phyloP scores from a whole-genome alignment of 1,140 invertebrate species.

The Polyergus mexicanus region DNA sequence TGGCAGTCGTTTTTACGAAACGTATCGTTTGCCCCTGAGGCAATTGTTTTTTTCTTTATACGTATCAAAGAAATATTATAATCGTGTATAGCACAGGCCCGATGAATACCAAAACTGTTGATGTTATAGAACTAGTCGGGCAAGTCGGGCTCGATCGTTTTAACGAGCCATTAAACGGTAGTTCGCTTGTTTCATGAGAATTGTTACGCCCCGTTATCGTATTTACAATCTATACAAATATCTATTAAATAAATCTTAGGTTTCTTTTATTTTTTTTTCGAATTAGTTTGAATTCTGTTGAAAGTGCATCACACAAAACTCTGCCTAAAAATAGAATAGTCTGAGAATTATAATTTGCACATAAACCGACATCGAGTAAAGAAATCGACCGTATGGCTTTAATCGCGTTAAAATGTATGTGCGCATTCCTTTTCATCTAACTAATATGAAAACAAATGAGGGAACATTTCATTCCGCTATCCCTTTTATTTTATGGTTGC shows the following conservation, averaged over 20 bases:
- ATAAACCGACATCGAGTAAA: no score
- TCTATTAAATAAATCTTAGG: constrained; percentile 15
- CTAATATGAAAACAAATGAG: constrained; percentile 9
- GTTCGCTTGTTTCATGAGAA: constrained; percentile 48
- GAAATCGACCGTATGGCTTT: neutral
- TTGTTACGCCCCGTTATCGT: constrained; percentile 8
- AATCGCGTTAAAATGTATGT: neutral
- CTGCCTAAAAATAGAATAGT: neutral
- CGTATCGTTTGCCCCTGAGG: constrained; percentile 45
- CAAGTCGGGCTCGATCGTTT: constrained; percentile 55
- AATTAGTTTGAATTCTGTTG: neutral
- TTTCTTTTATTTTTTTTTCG: neutral
- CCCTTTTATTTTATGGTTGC: constrained; percentile 2
- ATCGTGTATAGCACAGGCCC: constrained; percentile 46
- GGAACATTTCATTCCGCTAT: neutral
- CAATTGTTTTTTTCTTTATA: constrained; percentile 54
- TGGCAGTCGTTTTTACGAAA: constrained; percentile 35
- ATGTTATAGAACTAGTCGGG: constrained; percentile 52
- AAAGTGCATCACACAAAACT: neutral
- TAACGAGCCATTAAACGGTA: constrained; percentile 73
- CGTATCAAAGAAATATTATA: constrained; percentile 65
- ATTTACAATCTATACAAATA: constrained; percentile 29
- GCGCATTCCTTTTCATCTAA: neutral
- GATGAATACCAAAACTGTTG: constrained; percentile 66
- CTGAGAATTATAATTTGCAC: neutral